Conservation (phyloP, 2,113 vertebrate genomes). For the Menidia beryllina region DNA sequence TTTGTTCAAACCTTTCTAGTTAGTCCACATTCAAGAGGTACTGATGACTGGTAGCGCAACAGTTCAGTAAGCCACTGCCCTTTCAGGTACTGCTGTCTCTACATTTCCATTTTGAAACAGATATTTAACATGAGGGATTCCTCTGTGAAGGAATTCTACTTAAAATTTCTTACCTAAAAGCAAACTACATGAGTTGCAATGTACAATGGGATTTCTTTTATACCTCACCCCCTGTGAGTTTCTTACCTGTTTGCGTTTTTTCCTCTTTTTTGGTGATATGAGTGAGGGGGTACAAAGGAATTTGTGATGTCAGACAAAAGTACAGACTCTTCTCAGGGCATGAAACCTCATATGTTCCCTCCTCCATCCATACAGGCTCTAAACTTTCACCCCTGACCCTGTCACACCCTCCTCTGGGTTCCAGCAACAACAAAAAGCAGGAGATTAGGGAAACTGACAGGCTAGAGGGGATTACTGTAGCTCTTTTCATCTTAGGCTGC, state of each 20-base stretch:
- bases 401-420: slow-evolving; percentile 76
- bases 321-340: slow-evolving; percentile 55
- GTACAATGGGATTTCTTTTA: slow-evolving; percentile 32
- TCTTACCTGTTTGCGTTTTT: slow-evolving; percentile 74
- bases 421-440: slow-evolving; percentile 76
- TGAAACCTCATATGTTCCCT: slow-evolving; percentile 71
- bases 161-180: neutral
- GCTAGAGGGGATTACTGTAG: slow-evolving; percentile 79
- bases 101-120: slow-evolving; percentile 10
- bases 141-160: slow-evolving; percentile 3
- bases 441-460: slow-evolving; percentile 80
- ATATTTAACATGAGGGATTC: neutral
- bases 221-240: slow-evolving; percentile 63
- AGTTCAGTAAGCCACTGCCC: neutral
- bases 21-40: slow-evolving; percentile 71
- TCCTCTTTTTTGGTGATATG: slow-evolving; percentile 53
- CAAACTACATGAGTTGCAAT: slow-evolving; percentile 21
- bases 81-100: neutral
- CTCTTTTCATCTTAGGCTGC: slow-evolving; percentile 69
- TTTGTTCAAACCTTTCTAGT: slow-evolving; percentile 58
- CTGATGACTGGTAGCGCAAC: slow-evolving; percentile 28
- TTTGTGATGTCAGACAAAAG: slow-evolving; percentile 57
- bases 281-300: slow-evolving; percentile 45
- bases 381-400: slow-evolving; percentile 83
- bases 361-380: slow-evolving; percentile 73